A percentile compares a stretch with the other conserved stretches of the same genome.
Evolutionary conservation across 1,140 invertebrate species (phyloP).

Genomic region (Eubasilissa regina): DNA sequence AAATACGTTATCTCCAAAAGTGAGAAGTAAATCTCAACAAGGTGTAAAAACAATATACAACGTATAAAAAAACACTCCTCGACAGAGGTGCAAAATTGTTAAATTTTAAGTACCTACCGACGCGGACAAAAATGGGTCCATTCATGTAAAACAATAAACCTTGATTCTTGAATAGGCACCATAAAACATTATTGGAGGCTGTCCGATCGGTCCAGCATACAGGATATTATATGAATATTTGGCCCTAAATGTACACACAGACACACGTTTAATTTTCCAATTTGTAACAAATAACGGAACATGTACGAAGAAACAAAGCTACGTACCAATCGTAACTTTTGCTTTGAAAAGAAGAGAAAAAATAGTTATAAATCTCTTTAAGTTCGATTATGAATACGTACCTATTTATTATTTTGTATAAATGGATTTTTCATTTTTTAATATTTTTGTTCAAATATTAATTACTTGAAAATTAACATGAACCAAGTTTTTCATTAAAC

Average conservation of each 20-base stretch:
- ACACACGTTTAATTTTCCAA: background rate
- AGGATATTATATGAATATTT: background rate
- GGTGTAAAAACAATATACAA: conserved; percentile 40
- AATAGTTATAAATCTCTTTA: too few relatives aligned
- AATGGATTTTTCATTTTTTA: too few relatives aligned
- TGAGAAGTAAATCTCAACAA: conserved; percentile 37
- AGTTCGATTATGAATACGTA: too few relatives aligned
- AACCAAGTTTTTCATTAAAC: too few relatives aligned
- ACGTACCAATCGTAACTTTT: background rate
- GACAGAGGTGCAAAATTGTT: conserved; percentile 33
- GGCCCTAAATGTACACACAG: background rate
- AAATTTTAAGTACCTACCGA: conserved; percentile 23
- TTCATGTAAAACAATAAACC: conserved; percentile 39
- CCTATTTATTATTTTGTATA: too few relatives aligned
- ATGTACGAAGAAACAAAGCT: background rate
- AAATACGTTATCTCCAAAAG: conserved; percentile 21
- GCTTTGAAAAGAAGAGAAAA: background rate
- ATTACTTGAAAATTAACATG: too few relatives aligned
- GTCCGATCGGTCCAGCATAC: background rate
- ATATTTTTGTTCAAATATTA: too few relatives aligned
- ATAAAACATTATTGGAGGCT: conserved; percentile 46
- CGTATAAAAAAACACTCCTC: background rate
- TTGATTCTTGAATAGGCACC: background rate
- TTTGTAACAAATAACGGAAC: background rate
- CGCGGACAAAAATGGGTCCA: background rate